Evolutionary conservation across 2,113 vertebrate genomes (phyloP).

Genomic region (Platichthys flesus): DNA sequence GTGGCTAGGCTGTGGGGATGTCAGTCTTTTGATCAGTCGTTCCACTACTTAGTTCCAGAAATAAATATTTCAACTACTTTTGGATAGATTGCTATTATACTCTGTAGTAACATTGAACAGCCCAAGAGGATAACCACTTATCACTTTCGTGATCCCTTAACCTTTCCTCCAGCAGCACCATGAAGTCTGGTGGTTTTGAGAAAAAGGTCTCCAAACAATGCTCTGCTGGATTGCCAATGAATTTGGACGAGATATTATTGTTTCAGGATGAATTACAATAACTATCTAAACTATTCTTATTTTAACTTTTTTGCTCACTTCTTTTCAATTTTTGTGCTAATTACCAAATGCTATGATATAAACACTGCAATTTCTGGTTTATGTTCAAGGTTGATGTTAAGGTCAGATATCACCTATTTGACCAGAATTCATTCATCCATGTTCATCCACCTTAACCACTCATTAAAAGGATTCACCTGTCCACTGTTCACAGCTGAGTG

Average conservation of each 20-base stretch:
- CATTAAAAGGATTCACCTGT: constrained; percentile 62
- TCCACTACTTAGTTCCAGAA: not conserved
- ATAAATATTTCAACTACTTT: not conserved
- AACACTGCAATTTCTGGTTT: not conserved
- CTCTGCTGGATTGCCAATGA: no score
- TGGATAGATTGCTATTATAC: not conserved
- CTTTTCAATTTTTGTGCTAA: not conserved
- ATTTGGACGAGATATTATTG: no score
- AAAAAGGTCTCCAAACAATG: not conserved
- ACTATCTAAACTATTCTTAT: no score
- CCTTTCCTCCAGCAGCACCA: not conserved
- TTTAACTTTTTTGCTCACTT: not conserved
- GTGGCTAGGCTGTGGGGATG: not conserved
- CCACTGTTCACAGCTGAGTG: constrained; percentile 70
- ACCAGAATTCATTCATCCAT: not conserved
- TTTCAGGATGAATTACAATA: no score
- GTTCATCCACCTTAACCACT: not conserved
- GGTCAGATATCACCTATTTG: not conserved
- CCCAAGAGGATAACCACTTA: not conserved
- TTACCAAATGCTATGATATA: not conserved
- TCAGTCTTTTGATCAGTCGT: not conserved
- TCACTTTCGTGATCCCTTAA: not conserved
- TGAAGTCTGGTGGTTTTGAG: not conserved
- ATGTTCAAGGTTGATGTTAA: no score
- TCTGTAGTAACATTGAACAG: not conserved